Evolutionary conservation across 2,797 vertebrate species (phyloP).

Genomic region (Sphenodon punctatus): DNA sequence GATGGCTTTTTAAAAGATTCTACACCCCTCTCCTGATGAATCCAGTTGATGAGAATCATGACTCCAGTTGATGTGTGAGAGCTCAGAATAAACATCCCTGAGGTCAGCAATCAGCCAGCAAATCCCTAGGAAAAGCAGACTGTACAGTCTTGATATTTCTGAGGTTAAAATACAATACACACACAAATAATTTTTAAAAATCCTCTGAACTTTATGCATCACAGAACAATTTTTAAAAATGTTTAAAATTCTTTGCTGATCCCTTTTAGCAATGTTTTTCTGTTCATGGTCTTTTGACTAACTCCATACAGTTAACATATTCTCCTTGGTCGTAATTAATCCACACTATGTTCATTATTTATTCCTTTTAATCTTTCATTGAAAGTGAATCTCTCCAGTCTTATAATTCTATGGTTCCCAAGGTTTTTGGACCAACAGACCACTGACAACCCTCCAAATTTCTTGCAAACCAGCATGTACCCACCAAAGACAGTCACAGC

Average conservation of each 20-base stretch:
- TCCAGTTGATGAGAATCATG: too few species aligned
- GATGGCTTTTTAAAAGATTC: conserved; percentile 57
- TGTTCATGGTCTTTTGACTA: conserved; percentile 1
- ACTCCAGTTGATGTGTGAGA: conserved; percentile 56
- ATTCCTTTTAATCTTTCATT: conserved; percentile 44
- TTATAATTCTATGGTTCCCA: too few species aligned
- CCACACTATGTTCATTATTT: conserved; percentile 30
- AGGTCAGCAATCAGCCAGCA: conserved; percentile 29
- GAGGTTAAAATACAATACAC: conserved; percentile 12
- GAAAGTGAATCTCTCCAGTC: conserved; percentile 45
- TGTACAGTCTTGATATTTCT: neutral
- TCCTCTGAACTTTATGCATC: neutral
- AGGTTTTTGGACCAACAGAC: too few species aligned
- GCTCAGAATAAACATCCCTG: conserved; percentile 26
- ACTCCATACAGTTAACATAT: conserved; percentile 38
- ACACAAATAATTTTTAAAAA: conserved; percentile 15
- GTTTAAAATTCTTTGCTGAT: neutral
- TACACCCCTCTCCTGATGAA: too few species aligned
- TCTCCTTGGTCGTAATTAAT: neutral
- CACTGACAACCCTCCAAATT: too few species aligned
- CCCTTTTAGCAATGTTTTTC: conserved; percentile 15
- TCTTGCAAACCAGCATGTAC: too few species aligned
- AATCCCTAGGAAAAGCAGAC: conserved; percentile 1
- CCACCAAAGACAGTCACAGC: too few species aligned
- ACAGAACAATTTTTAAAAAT: conserved; percentile 1